These are phyloP conservation scores for Ranitomeya imitator DNA, from an alignment of 2,113 vertebrate species.

Conservation along the genomic window DNA sequence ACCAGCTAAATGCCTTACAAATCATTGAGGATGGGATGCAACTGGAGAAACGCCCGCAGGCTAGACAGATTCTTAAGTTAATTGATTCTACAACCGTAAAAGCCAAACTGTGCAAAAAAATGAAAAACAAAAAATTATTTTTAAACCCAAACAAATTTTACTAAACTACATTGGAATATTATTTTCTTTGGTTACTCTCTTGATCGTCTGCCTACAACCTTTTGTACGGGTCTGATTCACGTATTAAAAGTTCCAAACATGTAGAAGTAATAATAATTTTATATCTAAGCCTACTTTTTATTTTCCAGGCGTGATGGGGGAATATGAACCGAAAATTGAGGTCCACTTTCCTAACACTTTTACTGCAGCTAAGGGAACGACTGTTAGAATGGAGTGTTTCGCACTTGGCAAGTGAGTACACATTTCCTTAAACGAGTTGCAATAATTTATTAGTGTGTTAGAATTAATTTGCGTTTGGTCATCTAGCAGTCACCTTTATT, in stretches of 20 bases:
- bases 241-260: slow-evolving; percentile 35
- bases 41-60: no score
- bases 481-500: slow-evolving; percentile 59
- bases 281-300: slow-evolving; percentile 64
- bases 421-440: slow-evolving; percentile 66
- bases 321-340: slow-evolving; percentile 99
- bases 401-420: slow-evolving; percentile 96
- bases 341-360: slow-evolving; percentile 90
- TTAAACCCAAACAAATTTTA: background rate
- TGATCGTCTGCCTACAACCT: slow-evolving; percentile 50
- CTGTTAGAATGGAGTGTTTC: slow-evolving; percentile 94
- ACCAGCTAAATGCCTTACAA: no score
- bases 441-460: slow-evolving; percentile 64
- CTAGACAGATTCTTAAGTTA: no score
- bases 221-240: slow-evolving; percentile 11
- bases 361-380: slow-evolving; percentile 87
- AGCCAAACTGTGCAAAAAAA: no score
- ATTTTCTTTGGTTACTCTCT: background rate
- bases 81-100: no score
- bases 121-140: no score
- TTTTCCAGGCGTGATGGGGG: slow-evolving; percentile 93
- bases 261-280: slow-evolving; percentile 61
- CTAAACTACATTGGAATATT: background rate
- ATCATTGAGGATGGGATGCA: no score
- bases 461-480: slow-evolving; percentile 60